Evolutionary conservation across 2,888 invertebrate genomes (phyloP).

Genomic region (Calameuta idolon): DNA sequence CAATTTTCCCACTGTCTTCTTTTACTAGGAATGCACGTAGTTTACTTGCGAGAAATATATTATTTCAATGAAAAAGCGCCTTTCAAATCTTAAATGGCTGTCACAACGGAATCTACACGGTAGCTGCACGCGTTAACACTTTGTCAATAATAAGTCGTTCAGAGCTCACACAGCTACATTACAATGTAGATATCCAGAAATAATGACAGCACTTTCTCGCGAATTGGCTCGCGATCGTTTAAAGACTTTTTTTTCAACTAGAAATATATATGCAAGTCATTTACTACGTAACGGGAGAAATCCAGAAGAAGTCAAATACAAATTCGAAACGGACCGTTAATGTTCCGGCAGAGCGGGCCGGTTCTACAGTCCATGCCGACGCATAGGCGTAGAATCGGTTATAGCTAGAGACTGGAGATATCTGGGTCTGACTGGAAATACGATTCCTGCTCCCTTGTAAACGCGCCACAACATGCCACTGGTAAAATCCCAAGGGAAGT

Average conservation of each 20-base stretch:
- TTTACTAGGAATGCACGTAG: neutral
- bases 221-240: neutral
- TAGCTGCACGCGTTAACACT: neutral
- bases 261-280: neutral
- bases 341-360: neutral
- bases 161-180: neutral
- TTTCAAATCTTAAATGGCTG: neutral
- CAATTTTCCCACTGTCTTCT: neutral
- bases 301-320: neutral
- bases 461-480: neutral
- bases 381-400: neutral
- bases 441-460: conserved; percentile 1
- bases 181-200: neutral
- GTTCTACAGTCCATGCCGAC: neutral
- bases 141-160: neutral
- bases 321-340: neutral
- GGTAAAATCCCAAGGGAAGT: conserved; percentile 8
- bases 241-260: neutral
- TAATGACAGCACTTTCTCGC: neutral
- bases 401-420: neutral
- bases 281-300: neutral
- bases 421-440: neutral
- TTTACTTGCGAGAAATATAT: neutral
- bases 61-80: neutral
- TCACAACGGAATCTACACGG: neutral